Percentiles rank a stretch among this genome's conserved stretches.
These are phyloP conservation scores for Sinocyclocheilus rhinocerous DNA, from an alignment of 2,113 vertebrate genomes.

Conservation along the genomic window DNA sequence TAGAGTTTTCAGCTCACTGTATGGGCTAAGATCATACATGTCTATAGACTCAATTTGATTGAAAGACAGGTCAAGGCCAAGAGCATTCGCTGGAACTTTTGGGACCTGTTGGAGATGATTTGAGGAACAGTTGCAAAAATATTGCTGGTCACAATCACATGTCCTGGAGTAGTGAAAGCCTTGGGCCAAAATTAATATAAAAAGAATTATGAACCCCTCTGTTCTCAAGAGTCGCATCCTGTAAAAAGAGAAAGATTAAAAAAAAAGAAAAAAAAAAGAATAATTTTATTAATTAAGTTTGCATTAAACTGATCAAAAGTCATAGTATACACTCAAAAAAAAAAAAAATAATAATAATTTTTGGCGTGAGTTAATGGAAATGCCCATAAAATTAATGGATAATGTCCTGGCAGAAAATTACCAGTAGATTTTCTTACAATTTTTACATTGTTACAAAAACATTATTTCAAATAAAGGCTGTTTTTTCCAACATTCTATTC, in stretches of 20 bases:
- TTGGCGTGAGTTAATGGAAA: too few species aligned
- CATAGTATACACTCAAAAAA: too few species aligned
- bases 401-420: too few species aligned
- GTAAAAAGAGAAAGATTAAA: not conserved
- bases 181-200: not conserved
- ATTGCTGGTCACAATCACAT: constrained; percentile 59
- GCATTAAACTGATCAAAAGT: not conserved
- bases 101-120: constrained; percentile 70
- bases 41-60: constrained; percentile 73
- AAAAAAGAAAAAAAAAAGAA: not conserved
- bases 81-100: constrained; percentile 58
- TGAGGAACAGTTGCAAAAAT: constrained; percentile 71
- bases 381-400: too few species aligned
- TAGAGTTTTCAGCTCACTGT: constrained; percentile 69
- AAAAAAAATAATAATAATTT: too few species aligned
- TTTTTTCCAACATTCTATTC: too few species aligned
- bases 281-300: not conserved
- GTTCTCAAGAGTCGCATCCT: constrained; percentile 29
- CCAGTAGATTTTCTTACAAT: too few species aligned
- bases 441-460: too few species aligned
- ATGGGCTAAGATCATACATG: constrained; percentile 69
- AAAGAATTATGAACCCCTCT: not conserved
- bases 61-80: constrained; percentile 75
- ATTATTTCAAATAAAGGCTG: too few species aligned
- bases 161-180: not conserved